Evolutionary conservation across 2,888 invertebrate genomes (phyloP).

Genomic region (Scelioninae gen. 2): DNA sequence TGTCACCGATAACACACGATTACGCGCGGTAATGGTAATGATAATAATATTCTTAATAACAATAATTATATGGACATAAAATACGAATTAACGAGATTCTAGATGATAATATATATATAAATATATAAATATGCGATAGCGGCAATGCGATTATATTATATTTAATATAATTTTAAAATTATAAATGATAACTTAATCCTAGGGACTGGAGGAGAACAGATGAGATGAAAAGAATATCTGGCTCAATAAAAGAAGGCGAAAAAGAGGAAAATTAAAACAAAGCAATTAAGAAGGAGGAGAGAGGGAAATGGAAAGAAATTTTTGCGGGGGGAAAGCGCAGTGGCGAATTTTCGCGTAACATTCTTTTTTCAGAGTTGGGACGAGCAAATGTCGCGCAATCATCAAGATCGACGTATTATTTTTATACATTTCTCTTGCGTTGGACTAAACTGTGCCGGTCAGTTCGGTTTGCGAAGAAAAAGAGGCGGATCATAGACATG

Average conservation of each 20-base stretch:
- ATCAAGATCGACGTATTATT: conserved; percentile 52
- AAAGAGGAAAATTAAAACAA: conserved; percentile 25
- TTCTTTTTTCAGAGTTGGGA: conserved; percentile 1
- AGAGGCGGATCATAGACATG: conserved; percentile 12
- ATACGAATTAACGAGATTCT: conserved; percentile 67
- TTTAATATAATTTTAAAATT: conserved; percentile 68
- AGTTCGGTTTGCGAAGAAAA: conserved; percentile 22
- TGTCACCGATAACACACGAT: conserved; percentile 65
- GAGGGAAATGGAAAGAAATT: neutral
- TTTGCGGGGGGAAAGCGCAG: neutral
- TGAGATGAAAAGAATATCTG: conserved; percentile 14
- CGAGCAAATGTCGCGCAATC: conserved; percentile 22
- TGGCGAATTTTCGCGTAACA: neutral
- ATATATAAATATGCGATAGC: conserved; percentile 62
- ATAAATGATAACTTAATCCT: conserved; percentile 63
- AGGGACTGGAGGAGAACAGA: conserved; percentile 30
- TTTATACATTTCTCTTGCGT: conserved; percentile 54
- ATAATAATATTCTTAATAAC: conserved; percentile 69
- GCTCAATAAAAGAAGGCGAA: conserved; percentile 35
- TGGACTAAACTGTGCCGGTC: conserved; percentile 42
- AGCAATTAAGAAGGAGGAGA: neutral
- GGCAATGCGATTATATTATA: conserved; percentile 66
- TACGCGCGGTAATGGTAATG: conserved; percentile 64
- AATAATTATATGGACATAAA: conserved; percentile 65
- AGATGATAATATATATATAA: conserved; percentile 66